Evolutionary conservation across 2,113 vertebrate species (phyloP).

Genomic region (Dascyllus trimaculatus): DNA sequence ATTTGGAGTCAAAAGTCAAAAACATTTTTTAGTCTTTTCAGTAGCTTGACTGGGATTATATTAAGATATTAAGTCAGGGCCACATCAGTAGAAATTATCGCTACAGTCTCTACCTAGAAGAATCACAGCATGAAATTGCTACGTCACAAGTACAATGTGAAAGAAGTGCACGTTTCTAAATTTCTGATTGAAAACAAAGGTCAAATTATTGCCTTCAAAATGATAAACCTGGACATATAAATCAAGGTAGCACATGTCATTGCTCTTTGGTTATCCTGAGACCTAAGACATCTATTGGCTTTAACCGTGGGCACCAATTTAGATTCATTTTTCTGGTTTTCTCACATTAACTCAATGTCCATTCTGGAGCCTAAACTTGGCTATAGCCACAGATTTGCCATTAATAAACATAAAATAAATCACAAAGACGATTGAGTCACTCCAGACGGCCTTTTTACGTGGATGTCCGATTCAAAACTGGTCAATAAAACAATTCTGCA

Average conservation of each 20-base stretch:
- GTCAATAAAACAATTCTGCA: neutral
- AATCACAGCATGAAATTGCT: conserved; percentile 51
- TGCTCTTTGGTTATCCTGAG: neutral
- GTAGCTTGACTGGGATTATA: conserved; percentile 4
- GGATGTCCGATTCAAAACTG: neutral
- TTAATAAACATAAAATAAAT: neutral
- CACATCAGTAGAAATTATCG: conserved; percentile 40
- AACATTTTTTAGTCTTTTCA: conserved; percentile 12
- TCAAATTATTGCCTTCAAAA: neutral
- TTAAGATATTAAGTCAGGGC: conserved; percentile 11
- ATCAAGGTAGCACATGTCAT: neutral
- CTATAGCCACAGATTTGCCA: neutral
- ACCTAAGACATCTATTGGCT: conserved; percentile 1
- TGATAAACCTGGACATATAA: neutral
- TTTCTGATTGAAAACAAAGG: conserved; percentile 18
- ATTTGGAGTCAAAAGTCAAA: conserved; percentile 2
- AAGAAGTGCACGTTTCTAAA: conserved; percentile 21
- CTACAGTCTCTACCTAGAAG: conserved; percentile 48
- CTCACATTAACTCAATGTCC: no score
- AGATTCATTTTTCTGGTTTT: neutral
- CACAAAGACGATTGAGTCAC: neutral
- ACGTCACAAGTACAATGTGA: conserved; percentile 37
- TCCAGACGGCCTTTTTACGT: neutral
- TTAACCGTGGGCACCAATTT: neutral
- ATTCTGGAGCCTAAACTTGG: conserved; percentile 13